A percentile compares a stretch with the other conserved stretches of the same genome.
Evolutionary conservation across 2,113 vertebrate species (phyloP).

Genomic region (Glaucomys volans): DNA sequence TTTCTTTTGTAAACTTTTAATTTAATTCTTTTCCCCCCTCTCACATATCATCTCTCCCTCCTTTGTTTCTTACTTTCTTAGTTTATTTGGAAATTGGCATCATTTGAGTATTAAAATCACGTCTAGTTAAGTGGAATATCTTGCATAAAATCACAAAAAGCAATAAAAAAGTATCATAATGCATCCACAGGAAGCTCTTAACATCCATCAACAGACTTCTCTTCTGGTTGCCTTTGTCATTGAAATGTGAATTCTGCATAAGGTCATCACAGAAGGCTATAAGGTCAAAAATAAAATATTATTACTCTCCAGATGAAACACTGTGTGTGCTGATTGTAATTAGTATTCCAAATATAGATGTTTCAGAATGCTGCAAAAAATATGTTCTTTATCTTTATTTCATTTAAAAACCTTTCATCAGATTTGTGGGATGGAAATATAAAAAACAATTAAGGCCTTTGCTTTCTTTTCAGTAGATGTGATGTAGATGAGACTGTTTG

Average conservation of each 20-base stretch:
- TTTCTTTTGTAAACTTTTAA: not conserved
- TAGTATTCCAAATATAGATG: conserved; percentile 55
- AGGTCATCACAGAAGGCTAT: not conserved
- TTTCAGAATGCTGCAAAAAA: conserved; percentile 51
- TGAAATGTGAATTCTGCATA: conserved; percentile 52
- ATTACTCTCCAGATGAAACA: conserved; percentile 49
- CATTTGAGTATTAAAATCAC: not conserved
- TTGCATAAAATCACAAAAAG: not conserved
- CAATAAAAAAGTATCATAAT: not conserved
- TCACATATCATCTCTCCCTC: not conserved
- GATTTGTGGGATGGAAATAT: conserved; percentile 11
- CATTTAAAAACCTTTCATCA: conserved; percentile 30
- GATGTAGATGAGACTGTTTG: conserved; percentile 31
- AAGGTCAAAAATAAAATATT: conserved; percentile 60
- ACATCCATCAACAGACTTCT: not conserved
- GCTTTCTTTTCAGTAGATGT: not conserved
- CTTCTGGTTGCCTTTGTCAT: not conserved
- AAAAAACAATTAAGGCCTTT: conserved; percentile 34
- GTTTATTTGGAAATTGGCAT: not conserved
- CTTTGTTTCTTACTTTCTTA: not conserved
- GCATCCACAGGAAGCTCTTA: not conserved
- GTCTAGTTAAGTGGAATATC: not conserved
- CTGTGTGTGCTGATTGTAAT: conserved; percentile 60
- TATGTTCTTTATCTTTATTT: not conserved
- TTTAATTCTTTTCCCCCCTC: not conserved